Conservation (phyloP, 2,888 invertebrate species). For the Corbicula japonica region DNA sequence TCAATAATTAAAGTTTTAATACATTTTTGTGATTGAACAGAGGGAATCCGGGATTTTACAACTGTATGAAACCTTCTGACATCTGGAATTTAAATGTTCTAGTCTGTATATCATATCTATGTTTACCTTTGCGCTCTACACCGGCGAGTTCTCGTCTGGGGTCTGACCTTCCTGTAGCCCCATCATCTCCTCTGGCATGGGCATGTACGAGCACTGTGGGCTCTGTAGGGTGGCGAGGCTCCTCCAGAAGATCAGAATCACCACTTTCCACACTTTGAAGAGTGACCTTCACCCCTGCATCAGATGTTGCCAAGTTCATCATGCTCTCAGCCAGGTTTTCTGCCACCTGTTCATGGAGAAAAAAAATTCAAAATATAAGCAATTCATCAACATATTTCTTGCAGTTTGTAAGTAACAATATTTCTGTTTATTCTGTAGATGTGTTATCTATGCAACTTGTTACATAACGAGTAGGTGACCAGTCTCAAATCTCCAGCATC, state of each 20-base stretch:
- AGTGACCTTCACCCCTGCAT: slow-evolving; percentile 79
- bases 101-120: too few relatives aligned
- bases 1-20: too few relatives aligned
- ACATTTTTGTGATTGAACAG: too few relatives aligned
- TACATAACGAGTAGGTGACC: too few relatives aligned
- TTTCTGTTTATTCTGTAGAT: too few relatives aligned
- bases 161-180: neutral
- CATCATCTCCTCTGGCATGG: slow-evolving; percentile 22
- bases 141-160: neutral
- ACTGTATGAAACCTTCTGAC: too few relatives aligned
- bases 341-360: slow-evolving; percentile 89
- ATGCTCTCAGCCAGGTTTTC: slow-evolving; percentile 96
- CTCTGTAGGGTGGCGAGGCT: slow-evolving; percentile 58
- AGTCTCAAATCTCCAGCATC: too few relatives aligned
- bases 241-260: slow-evolving; percentile 67
- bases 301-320: slow-evolving; percentile 89
- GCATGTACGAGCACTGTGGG: slow-evolving; percentile 76
- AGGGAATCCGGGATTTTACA: too few relatives aligned
- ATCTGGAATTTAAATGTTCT: too few relatives aligned
- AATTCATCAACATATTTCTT: too few relatives aligned
- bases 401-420: too few relatives aligned
- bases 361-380: slow-evolving; percentile 3
- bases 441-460: too few relatives aligned
- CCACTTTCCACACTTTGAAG: slow-evolving; percentile 74
- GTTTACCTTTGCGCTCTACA: slow-evolving; percentile 24